These are phyloP conservation scores for Misgurnus mizolepis DNA, from an alignment of 2,113 vertebrate genomes.

Conservation along the genomic window DNA sequence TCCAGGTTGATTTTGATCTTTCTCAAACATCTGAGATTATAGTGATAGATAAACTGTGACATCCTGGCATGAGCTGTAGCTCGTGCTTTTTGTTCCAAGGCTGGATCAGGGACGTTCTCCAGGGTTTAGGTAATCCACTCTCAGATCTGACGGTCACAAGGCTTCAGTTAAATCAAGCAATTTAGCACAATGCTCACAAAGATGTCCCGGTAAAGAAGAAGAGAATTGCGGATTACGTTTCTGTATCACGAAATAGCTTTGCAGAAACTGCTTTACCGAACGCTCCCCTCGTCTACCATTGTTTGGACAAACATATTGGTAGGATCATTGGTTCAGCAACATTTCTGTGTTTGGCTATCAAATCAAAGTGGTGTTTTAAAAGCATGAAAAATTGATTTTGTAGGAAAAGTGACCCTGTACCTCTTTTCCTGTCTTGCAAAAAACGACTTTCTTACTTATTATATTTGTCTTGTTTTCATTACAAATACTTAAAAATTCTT, in stretches of 20 bases:
- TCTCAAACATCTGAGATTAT: slow-evolving; percentile 11
- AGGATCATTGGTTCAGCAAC: too few relatives aligned
- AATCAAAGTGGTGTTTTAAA: too few relatives aligned
- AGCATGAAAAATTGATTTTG: too few relatives aligned
- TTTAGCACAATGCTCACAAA: slow-evolving; percentile 57
- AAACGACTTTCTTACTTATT: too few relatives aligned
- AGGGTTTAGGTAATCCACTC: slow-evolving; percentile 59
- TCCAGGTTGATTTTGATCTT: not conserved
- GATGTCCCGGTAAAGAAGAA: slow-evolving; percentile 20
- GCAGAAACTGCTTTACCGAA: not conserved
- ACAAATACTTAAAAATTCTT: too few relatives aligned
- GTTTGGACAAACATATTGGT: too few relatives aligned
- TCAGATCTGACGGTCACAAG: slow-evolving; percentile 61
- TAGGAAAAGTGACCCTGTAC: slow-evolving; percentile 49
- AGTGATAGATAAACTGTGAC: slow-evolving; percentile 19
- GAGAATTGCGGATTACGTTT: not conserved
- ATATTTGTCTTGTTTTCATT: too few relatives aligned
- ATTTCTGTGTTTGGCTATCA: too few relatives aligned
- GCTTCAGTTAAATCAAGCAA: slow-evolving; percentile 63
- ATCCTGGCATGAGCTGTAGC: slow-evolving; percentile 16
- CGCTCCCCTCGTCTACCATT: not conserved
- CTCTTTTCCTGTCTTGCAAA: too few relatives aligned
- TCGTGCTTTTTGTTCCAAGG: slow-evolving; percentile 8
- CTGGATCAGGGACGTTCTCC: slow-evolving; percentile 28
- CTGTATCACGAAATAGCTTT: not conserved